Evolutionary conservation across 1,140 invertebrate species (phyloP), one percentile per base, ranked within the genome.

Genomic region (Drosophila erecta): DNA sequence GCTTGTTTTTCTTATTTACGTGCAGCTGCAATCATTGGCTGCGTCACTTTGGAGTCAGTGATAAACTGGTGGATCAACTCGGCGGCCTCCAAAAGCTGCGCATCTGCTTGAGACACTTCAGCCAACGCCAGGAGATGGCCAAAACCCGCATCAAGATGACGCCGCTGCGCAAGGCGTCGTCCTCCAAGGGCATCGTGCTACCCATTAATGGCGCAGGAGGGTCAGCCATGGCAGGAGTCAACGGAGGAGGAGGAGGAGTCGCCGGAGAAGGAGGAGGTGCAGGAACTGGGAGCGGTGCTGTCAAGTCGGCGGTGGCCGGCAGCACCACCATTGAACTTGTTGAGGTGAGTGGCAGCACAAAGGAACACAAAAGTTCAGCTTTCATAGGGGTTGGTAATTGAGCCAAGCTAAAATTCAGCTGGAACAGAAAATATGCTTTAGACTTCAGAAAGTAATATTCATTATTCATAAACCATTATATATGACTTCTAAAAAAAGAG

Each of bases 91-190:
- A 67, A 43, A 90, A 83, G 61, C 79, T 90, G 56, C 86, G 86
- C 72, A 90, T 90, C 75, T 90, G 87, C 71, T 65, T 56, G 27
- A 61, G 71, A 53, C 89, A 90, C 43, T 87, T 90, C 37, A 72
- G 62, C 53, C 71, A 80, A 59, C 59, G 74, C 40, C 61, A 84
- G 54, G 70, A 67, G 51, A 91, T 91, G 90, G 90, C 90, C 65
- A 91, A 91, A 51, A 91, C 90, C 54, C 85, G 90, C 66, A 91
- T 91, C 50, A 91, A 91, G 70, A 91, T 81, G 44, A 91, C 90
- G 62, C 90, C 90, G 56, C 64, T 90, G 54, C 90, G 90, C 49
- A 57, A 71, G 35, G 43, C 78, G 24, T 40, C 80, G 30, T 46
- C 78, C 24, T 37, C 80, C n/a, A 91, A 91, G 75, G 77, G 60